Evolutionary conservation across 2,888 invertebrate species (phyloP), one percentile per base, ranked within the genome.

Genomic region (Hoplodrina ambigua): DNA sequence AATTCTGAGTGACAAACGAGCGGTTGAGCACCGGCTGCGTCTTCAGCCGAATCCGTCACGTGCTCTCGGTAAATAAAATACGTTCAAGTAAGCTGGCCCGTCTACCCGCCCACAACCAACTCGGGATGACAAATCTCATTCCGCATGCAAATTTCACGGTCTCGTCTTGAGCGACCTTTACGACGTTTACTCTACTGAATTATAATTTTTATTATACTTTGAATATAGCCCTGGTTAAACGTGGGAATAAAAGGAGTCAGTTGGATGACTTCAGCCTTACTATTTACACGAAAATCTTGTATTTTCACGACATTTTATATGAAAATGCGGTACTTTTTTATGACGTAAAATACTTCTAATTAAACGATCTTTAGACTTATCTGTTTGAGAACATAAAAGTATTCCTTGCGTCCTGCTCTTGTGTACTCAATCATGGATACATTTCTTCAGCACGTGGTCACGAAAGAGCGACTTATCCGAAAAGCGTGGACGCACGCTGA

Each of bases 1-100:
- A 90, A 91, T 91, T 92, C 90, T 88, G 86, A 89, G 88, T 92
- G 92, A 94, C 91, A 93, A 94, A 94, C 89, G 92, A 91, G 90
- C 91, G 91, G 90, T 88, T 88, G 89, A 88, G 87, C 90, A 84
- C 88, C 92, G 90, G 89, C 90, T 91, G 92, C 83, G 88, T 85
- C 85, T 85, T 80, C 80, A 86, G 80, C 75, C 83, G 83, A 88
- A 88, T 87, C 88, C 88, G 90, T 90, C 91, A 92, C 93, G 92
- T 92, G 90, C 91, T 89, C 90, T 81, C 87, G 82, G 88, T 92
- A 92, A 91, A 93, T 93, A 93, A 93, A 93, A 92, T 91, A 91
- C 89, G 87, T 88, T 89, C 87, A 79, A 90, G 89, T 86, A 86
- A 89, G 87, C 87, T 69, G 58, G 69, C 83, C 82, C 83, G 82